Percentiles rank a stretch among this genome's conserved stretches.
Evolutionary conservation across 1,140 invertebrate genomes (phyloP).

Genomic region (Macrobrachium nipponense): DNA sequence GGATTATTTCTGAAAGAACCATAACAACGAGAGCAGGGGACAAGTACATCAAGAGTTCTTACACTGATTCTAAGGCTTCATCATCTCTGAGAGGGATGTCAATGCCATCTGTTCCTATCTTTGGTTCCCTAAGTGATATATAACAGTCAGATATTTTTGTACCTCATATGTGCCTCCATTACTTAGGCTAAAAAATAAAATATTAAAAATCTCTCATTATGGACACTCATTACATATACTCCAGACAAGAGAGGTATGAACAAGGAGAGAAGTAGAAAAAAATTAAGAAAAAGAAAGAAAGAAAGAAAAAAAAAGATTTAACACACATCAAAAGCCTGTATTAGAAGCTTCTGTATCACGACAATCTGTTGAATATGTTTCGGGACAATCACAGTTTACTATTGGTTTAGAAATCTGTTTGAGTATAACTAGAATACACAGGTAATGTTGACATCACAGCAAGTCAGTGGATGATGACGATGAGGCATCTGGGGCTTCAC

Average conservation of each 20-base stretch:
- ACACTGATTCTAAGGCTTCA: not conserved
- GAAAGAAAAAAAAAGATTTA: no score
- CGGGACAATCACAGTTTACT: conserved; percentile 58
- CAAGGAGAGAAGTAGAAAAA: conserved; percentile 48
- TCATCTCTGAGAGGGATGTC: not conserved
- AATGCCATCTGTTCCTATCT: conserved; percentile 32
- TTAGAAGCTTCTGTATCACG: conserved; percentile 55
- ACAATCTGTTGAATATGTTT: conserved; percentile 43
- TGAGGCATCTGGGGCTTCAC: conserved; percentile 34
- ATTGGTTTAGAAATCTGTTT: conserved; percentile 51
- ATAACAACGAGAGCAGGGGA: conserved; percentile 4
- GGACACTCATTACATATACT: conserved; percentile 41
- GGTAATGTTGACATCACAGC: conserved; percentile 61
- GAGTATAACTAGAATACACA: conserved; percentile 60
- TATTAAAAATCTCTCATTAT: conserved; percentile 34
- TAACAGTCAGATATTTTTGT: conserved; percentile 52
- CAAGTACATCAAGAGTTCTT: conserved; percentile 6
- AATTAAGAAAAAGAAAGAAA: not conserved
- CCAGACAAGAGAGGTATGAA: conserved; percentile 51
- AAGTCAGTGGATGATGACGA: conserved; percentile 56
- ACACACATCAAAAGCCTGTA: conserved; percentile 51
- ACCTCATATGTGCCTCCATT: conserved; percentile 52
- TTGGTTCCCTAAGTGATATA: conserved; percentile 41
- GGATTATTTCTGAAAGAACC: not conserved
- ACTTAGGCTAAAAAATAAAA: conserved; percentile 42